These are phyloP conservation scores for Loriculus beryllinus DNA, from an alignment of 2,797 vertebrate species.

Conservation along the genomic window DNA sequence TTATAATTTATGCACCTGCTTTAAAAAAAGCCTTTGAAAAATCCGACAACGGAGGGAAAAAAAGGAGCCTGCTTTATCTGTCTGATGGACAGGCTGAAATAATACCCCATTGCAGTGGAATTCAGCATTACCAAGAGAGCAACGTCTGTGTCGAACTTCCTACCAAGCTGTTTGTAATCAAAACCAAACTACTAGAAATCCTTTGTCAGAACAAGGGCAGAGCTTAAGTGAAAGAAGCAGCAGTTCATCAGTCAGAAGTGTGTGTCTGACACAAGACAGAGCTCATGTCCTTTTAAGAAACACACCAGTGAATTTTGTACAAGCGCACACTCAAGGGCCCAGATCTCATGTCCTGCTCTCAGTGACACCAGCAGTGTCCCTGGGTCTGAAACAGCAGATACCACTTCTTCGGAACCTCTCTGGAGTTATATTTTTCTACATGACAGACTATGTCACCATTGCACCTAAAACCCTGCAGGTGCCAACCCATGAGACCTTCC, in stretches of 20 bases:
- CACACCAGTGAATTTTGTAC: background rate
- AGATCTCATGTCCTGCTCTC: background rate
- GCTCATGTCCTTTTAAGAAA: background rate
- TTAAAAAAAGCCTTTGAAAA: slow-evolving; percentile 53
- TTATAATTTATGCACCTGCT: slow-evolving; percentile 69
- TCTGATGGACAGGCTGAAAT: slow-evolving; percentile 18
- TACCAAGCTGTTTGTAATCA: slow-evolving; percentile 3
- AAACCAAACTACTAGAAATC: slow-evolving; percentile 21
- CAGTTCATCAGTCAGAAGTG: background rate
- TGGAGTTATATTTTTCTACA: background rate
- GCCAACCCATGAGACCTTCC: background rate
- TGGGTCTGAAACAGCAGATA: background rate
- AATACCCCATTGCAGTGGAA: background rate
- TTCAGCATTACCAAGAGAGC: background rate
- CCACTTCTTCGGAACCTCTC: background rate
- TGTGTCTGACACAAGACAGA: slow-evolving; percentile 7
- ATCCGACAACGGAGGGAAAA: slow-evolving; percentile 23
- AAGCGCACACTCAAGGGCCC: accelerated
- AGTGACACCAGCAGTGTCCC: background rate
- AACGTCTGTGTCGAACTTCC: background rate
- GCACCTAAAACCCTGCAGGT: background rate
- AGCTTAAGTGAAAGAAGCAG: slow-evolving; percentile 17
- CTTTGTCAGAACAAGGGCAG: slow-evolving; percentile 28
- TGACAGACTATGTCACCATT: accelerated
- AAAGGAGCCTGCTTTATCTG: slow-evolving; percentile 9